Percentiles rank a stretch among this genome's conserved stretches.
These are phyloP conservation scores for Strix aluco DNA, from an alignment of 2,113 vertebrate genomes.

Conservation along the genomic window DNA sequence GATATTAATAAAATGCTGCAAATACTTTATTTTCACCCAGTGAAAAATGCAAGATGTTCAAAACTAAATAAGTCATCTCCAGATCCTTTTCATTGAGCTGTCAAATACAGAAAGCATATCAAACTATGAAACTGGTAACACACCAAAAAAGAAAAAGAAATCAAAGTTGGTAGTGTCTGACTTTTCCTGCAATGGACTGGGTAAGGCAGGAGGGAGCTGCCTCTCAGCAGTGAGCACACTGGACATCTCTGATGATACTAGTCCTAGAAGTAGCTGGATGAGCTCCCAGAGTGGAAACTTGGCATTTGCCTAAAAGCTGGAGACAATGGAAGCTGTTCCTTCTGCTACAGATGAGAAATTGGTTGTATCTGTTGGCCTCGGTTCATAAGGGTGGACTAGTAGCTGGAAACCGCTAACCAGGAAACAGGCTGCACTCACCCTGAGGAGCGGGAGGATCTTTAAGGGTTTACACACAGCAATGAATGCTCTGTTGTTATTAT, in stretches of 20 bases:
- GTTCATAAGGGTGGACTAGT: conserved; percentile 35
- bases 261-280: conserved; percentile 33
- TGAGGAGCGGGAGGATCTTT: background rate
- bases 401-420: conserved; percentile 39
- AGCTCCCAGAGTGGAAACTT: conserved; percentile 56
- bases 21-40: background rate
- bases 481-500: background rate
- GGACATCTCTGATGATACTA: background rate
- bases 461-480: background rate
- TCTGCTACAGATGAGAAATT: conserved; percentile 39
- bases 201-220: background rate
- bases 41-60: background rate
- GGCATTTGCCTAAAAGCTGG: conserved; percentile 36
- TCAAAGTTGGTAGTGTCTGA: background rate
- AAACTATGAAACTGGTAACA: background rate
- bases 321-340: conserved; percentile 54
- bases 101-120: background rate
- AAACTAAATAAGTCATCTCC: background rate
- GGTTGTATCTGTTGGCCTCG: conserved; percentile 36
- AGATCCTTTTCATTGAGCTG: background rate
- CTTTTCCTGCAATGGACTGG: background rate
- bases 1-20: background rate
- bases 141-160: background rate
- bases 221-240: background rate
- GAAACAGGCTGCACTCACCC: conserved; percentile 12